A percentile compares a stretch with the other conserved stretches of the same genome.
phyloP scores from a whole-genome alignment of 2,113 vertebrate species.

The Calypte anna region DNA sequence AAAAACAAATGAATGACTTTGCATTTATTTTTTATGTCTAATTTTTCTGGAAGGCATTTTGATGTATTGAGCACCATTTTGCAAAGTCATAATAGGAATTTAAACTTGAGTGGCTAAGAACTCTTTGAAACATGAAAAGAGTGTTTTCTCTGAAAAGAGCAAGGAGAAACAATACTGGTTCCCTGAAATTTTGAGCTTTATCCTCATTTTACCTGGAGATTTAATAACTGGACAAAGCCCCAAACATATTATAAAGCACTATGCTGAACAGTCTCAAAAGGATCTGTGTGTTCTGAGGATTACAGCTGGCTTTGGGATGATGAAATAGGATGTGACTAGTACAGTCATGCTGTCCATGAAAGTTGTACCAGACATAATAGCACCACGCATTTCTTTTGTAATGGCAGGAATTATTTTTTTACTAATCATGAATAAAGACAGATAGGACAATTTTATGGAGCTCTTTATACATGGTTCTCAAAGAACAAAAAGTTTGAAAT shows the following conservation, averaged over 20 bases:
- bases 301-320: conserved; percentile 2
- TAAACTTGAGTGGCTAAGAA: background rate
- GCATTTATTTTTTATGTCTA: background rate
- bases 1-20: background rate
- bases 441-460: background rate
- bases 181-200: conserved; percentile 27
- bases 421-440: conserved; percentile 41
- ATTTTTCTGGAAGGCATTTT: background rate
- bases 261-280: background rate
- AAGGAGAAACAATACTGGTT: background rate
- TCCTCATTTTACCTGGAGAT: background rate
- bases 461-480: conserved; percentile 25
- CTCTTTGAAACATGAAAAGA: background rate
- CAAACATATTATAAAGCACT: background rate
- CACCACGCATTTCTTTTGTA: conserved; percentile 20
- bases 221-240: conserved; percentile 24
- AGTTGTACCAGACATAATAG: conserved; percentile 2
- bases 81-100: background rate
- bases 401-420: background rate
- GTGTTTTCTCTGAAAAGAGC: background rate
- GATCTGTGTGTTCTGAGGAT: background rate
- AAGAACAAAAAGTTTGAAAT: conserved; percentile 32
- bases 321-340: conserved; percentile 29
- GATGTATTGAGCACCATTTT: background rate
- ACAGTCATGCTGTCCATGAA: conserved; percentile 11